Base-by-base conservation (phyloP, 1,140 invertebrate genomes). In the Heliconius melpomene region DNA sequence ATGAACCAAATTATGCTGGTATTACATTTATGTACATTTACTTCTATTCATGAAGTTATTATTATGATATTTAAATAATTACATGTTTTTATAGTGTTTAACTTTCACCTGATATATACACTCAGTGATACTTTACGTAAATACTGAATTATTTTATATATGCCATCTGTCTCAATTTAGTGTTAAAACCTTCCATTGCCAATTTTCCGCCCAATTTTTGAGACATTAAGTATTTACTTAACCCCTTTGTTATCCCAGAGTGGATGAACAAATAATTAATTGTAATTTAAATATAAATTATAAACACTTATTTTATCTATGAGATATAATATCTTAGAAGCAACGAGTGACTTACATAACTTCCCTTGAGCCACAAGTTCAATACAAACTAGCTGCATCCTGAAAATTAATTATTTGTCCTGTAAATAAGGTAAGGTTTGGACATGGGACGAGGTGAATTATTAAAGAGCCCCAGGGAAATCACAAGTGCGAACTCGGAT, bases 401-500 rank as follows among this genome's bases (percentile, higher is more conserved):
- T 80, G 83, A 87, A 88, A 90, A 88, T 90, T 86, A 89, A 90
- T 90, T 66, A 83, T 83, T 77, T 74, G 82, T 70, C 80, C 80
- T 83, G 83, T 85, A 88, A 88, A 84, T 87, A 87, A 89, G 86
- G 88, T 87, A 84, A 87, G 88, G 79, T 86, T 85, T 79, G 86
- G 84, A 86, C 84, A 85, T 78, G 86, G 87, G 86, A 87, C 85
- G 81, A 77, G 74, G 79, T 92, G 90, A 92, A 92, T 92, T 90
- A 90, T 90, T 92, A 88, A 91, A 83, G 81, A 86, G 72, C 89
- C 85, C 88, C 52, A 72, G 90, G 89, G 90, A 91, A 91, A 91
- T 91, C 87, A 90, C 84, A 83, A 82, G 82, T 75, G 72, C 60
- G 66, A 83, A 83, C 79, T 83, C 74, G 23, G 73, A 36, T 75